Evolutionary conservation across 2,888 invertebrate genomes (phyloP).

Genomic region (Tipula unca): DNA sequence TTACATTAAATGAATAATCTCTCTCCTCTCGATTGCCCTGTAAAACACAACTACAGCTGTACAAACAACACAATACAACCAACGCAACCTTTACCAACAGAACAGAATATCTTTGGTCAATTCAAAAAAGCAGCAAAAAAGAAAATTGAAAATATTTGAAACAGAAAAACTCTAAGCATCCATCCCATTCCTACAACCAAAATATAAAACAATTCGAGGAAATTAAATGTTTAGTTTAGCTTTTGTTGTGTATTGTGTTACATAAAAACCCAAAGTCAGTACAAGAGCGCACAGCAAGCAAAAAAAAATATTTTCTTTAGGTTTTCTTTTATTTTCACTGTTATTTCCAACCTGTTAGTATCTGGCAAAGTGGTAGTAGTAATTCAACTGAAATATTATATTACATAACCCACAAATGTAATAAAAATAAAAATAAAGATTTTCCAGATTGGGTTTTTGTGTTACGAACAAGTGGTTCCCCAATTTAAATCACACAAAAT

Average conservation of each 20-base stretch:
- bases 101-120: not conserved
- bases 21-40: not conserved
- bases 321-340: not conserved
- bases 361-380: not conserved
- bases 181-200: not conserved
- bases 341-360: slow-evolving; percentile 2
- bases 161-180: not conserved
- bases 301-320: not conserved
- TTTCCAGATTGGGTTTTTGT: slow-evolving; percentile 8
- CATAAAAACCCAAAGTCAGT: not conserved
- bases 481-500: slow-evolving; percentile 14
- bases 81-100: not conserved
- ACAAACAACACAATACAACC: not conserved
- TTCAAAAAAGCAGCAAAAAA: not conserved
- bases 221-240: not conserved
- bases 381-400: not conserved
- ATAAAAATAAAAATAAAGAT: slow-evolving; percentile 2
- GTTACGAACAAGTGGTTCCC: not conserved
- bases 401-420: slow-evolving; percentile 8
- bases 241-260: not conserved
- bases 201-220: not conserved
- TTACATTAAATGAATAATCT: not conserved
- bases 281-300: not conserved
- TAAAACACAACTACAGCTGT: not conserved
- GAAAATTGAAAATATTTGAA: not conserved